phyloP scores from a whole-genome alignment of 2,113 vertebrate species.

The Antechinus stuartii region DNA sequence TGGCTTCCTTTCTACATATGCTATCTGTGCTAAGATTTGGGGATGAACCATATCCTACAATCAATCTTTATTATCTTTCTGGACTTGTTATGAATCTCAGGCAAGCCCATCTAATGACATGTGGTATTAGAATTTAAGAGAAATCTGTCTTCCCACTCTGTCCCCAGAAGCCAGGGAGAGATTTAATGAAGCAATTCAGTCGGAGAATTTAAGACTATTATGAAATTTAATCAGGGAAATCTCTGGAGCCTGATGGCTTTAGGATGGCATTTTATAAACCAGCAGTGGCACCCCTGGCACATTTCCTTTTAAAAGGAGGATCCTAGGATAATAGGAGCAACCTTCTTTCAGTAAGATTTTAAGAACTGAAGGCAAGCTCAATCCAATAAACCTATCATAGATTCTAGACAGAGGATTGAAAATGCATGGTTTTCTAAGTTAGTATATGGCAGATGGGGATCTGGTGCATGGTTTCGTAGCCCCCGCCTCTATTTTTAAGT shows the following conservation, averaged over 20 bases:
- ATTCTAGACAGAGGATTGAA: not conserved
- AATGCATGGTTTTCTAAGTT: not conserved
- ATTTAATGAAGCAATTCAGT: slow-evolving; percentile 62
- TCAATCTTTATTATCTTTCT: slow-evolving; percentile 56
- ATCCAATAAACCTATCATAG: not conserved
- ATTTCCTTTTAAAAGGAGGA: slow-evolving; percentile 3
- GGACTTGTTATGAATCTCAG: slow-evolving; percentile 51
- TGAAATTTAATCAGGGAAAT: slow-evolving; percentile 59
- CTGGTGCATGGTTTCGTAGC: too few relatives aligned
- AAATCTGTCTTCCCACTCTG: slow-evolving; percentile 55
- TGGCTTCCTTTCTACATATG: slow-evolving; percentile 51
- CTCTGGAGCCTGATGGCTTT: slow-evolving; percentile 44
- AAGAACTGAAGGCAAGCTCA: slow-evolving; percentile 1
- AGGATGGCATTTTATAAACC: slow-evolving; percentile 59
- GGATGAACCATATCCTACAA: slow-evolving; percentile 31
- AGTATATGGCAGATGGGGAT: too few relatives aligned
- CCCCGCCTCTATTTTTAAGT: too few relatives aligned
- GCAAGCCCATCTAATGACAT: slow-evolving; percentile 49
- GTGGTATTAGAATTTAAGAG: slow-evolving; percentile 49
- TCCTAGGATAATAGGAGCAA: slow-evolving; percentile 3
- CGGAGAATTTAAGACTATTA: slow-evolving; percentile 69
- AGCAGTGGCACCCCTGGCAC: not conserved
- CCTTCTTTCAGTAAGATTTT: not conserved
- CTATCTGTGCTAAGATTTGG: slow-evolving; percentile 30
- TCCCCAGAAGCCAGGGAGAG: slow-evolving; percentile 58